Conservation (phyloP, 2,888 invertebrate genomes). For the Corbicula japonica region DNA sequence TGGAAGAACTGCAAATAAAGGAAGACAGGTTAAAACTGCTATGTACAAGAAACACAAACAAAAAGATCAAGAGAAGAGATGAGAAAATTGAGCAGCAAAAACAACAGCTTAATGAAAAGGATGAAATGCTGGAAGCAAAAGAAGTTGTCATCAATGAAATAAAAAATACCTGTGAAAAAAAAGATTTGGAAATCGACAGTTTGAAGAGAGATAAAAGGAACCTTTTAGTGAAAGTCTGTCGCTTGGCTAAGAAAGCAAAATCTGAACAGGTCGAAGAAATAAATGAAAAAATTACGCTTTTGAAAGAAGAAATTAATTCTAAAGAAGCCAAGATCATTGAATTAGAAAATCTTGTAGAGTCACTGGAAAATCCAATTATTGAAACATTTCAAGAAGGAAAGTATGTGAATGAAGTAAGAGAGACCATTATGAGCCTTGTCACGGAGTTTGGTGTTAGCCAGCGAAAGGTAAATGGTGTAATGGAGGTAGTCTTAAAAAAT, state of each 20-base stretch:
- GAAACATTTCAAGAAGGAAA: constrained; percentile 45
- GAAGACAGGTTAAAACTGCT: neutral
- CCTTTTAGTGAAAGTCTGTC: constrained; percentile 12
- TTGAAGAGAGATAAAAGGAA: constrained; percentile 4
- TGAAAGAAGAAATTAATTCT: constrained; percentile 16
- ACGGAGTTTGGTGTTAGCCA: constrained; percentile 39
- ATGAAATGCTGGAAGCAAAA: neutral
- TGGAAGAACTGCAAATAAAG: constrained; percentile 11
- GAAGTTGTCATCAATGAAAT: neutral
- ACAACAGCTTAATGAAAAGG: neutral
- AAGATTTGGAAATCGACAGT: neutral
- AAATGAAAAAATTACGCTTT: neutral
- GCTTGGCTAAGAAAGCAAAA: neutral
- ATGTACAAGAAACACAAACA: constrained; percentile 11
- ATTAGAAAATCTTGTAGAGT: constrained; percentile 21
- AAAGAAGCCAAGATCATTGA: constrained; percentile 37
- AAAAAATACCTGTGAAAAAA: neutral
- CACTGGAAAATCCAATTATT: constrained; percentile 13
- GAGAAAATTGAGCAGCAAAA: neutral
- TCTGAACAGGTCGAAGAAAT: neutral
- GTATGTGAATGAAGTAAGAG: constrained; percentile 37
- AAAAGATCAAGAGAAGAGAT: constrained; percentile 17
- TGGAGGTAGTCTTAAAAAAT: constrained; percentile 26
- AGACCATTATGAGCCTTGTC: constrained; percentile 45
- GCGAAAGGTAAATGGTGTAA: constrained; percentile 34